Evolutionary conservation across 2,113 vertebrate species (phyloP).

Genomic region (Anser brachyrhynchus): DNA sequence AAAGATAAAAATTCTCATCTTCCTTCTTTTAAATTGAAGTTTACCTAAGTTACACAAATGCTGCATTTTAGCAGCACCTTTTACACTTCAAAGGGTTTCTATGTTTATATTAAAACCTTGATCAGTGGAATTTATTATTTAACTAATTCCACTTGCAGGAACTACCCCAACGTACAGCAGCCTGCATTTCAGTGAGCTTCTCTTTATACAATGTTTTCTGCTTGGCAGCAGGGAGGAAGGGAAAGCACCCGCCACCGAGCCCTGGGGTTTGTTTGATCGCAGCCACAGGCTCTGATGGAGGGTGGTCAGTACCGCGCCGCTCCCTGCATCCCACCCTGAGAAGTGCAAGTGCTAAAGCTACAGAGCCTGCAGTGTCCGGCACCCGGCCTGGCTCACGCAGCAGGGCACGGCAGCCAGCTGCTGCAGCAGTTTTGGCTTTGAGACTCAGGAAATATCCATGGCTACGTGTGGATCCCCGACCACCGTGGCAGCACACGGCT

Average conservation of each 20-base stretch:
- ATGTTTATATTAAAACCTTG: neutral
- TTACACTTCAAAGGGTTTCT: neutral
- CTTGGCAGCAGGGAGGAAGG: neutral
- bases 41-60: neutral
- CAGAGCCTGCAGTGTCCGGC: accelerated
- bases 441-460: neutral
- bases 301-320: accelerated
- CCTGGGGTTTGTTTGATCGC: neutral
- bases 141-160: neutral
- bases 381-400: neutral
- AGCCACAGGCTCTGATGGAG: neutral
- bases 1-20: constrained; percentile 6
- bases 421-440: neutral
- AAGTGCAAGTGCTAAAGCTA: neutral
- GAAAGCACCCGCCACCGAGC: neutral
- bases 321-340: neutral
- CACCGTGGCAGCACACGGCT: neutral
- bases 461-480: accelerated
- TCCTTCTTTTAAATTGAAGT: neutral
- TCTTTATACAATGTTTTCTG: accelerated
- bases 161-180: neutral
- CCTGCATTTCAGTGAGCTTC: neutral
- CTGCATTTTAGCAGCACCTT: neutral
- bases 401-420: neutral
- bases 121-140: neutral